Evolutionary conservation across 2,113 vertebrate species (phyloP).

Genomic region (Scomber scombrus): DNA sequence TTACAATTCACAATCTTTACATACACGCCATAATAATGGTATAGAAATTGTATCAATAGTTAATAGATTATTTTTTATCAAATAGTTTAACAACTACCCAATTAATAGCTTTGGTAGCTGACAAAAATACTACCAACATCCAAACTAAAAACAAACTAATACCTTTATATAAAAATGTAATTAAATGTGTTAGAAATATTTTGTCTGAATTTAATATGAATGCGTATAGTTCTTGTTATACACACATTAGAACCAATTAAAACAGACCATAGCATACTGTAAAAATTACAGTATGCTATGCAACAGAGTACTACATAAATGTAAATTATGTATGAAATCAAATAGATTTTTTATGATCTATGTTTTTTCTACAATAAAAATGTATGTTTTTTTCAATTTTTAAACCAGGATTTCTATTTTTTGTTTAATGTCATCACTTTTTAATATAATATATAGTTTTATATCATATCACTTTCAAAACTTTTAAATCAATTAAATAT

Average conservation of each 20-base stretch:
- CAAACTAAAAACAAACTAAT: not conserved
- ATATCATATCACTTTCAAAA: not conserved
- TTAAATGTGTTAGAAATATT: not conserved
- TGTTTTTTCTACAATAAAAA: not conserved
- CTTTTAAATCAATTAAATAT: not conserved
- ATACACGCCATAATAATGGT: slow-evolving; percentile 12
- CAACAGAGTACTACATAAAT: not conserved
- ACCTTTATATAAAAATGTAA: not conserved
- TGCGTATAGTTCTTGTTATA: not conserved
- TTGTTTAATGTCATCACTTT: not conserved
- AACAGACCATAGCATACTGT: not conserved
- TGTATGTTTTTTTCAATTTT: not conserved
- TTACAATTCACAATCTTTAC: slow-evolving; percentile 7
- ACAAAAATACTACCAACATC: not conserved
- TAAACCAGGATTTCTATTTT: not conserved
- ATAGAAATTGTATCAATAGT: not conserved
- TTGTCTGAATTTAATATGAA: not conserved
- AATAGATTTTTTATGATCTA: not conserved
- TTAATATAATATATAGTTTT: not conserved
- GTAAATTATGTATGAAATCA: not conserved
- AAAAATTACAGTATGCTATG: not conserved
- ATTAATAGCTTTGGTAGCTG: not conserved
- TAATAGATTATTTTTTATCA: not conserved
- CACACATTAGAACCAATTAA: not conserved
- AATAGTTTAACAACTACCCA: not conserved